Evolutionary conservation across 2,797 vertebrate species (phyloP).

Genomic region (Aldrovandia affinis): DNA sequence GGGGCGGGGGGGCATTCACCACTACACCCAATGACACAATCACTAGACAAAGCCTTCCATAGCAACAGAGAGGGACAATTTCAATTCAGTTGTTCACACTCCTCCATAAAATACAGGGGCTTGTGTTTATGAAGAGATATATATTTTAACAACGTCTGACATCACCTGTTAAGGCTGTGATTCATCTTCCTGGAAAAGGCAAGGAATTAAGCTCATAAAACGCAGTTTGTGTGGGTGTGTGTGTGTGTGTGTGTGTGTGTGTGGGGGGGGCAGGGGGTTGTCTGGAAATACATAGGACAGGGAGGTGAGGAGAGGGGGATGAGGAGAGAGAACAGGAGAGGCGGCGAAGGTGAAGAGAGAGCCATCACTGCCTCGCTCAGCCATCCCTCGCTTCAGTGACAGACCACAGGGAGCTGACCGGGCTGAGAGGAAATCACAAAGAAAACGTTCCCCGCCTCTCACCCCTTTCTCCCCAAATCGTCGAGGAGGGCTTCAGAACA

Average conservation of each 20-base stretch:
- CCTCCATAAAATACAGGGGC: not conserved
- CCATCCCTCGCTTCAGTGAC: not conserved
- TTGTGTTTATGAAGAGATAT: not conserved
- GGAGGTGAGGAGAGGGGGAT: not conserved
- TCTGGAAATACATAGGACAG: not conserved
- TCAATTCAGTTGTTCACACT: not conserved
- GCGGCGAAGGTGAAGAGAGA: not conserved
- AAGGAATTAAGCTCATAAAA: too few relatives aligned
- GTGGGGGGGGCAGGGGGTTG: not conserved
- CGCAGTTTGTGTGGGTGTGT: not conserved
- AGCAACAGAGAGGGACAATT: not conserved
- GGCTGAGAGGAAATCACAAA: not conserved
- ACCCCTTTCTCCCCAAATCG: slow-evolving; percentile 36
- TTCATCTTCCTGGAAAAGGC: not conserved
- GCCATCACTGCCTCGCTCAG: not conserved
- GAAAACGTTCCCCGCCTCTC: not conserved
- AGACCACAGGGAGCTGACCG: not conserved
- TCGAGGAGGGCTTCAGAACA: slow-evolving; percentile 35
- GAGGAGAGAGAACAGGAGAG: not conserved
- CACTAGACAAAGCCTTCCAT: not conserved
- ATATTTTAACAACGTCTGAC: not conserved
- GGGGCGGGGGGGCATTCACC: not conserved
- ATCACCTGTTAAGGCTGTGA: not conserved
- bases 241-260: not conserved
- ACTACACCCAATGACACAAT: not conserved